Percentiles rank a stretch among this genome's conserved stretches.
Conservation (phyloP, 2,113 vertebrate species). For the Hirundichthys speculiger region DNA sequence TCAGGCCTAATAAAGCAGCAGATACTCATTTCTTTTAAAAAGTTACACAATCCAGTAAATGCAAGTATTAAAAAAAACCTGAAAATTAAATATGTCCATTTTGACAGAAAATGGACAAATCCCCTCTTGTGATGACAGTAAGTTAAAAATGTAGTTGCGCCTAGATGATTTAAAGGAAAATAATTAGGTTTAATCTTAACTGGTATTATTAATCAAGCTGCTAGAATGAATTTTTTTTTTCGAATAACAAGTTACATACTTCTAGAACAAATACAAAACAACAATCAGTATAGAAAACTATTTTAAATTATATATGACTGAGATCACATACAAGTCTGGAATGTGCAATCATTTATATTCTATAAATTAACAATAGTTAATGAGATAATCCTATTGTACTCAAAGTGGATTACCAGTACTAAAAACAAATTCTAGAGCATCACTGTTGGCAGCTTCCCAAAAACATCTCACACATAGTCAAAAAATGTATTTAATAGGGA, state of each 20-base stretch:
- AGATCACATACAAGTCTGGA: not conserved
- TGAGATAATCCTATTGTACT: constrained; percentile 32
- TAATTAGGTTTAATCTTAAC: no score
- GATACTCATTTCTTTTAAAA: no score
- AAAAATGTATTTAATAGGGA: not conserved
- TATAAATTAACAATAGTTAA: constrained; percentile 31
- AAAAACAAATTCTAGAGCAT: constrained; percentile 4
- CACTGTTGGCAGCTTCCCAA: not conserved
- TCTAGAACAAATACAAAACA: not conserved
- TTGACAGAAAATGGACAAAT: not conserved
- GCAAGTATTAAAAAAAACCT: not conserved
- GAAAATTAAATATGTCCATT: not conserved
- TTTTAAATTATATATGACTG: not conserved
- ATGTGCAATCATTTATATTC: not conserved
- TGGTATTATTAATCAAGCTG: no score
- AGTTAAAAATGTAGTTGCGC: no score
- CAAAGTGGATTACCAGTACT: constrained; percentile 13
- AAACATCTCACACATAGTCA: not conserved
- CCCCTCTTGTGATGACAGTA: not conserved
- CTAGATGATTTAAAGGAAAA: no score
- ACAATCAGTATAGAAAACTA: not conserved
- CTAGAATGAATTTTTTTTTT: not conserved
- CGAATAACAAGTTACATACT: not conserved
- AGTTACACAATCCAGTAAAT: no score
- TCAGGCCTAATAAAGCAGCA: no score